phyloP scores from a whole-genome alignment of 2,797 vertebrate species.

The Cynopterus sphinx region DNA sequence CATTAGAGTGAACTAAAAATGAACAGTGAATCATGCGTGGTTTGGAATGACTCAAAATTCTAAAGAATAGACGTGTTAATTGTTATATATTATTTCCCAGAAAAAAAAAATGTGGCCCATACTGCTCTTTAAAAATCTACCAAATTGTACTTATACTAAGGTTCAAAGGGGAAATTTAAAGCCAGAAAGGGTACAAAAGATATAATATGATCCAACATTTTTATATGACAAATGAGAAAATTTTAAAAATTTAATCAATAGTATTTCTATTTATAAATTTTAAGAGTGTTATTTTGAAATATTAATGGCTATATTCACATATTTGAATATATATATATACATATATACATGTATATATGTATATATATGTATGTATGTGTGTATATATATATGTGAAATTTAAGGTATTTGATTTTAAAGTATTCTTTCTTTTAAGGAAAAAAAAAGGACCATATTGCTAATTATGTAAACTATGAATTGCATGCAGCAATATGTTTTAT shows the following conservation, averaged over 20 bases:
- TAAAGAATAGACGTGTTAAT: constrained; percentile 66
- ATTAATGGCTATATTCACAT: not conserved
- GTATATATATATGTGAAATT: not conserved
- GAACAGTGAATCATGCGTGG: constrained; percentile 61
- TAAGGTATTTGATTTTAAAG: constrained; percentile 27
- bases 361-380: too few species aligned
- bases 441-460: not conserved
- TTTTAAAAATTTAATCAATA: not conserved
- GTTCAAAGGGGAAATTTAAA: constrained; percentile 47
- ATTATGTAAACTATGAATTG: not conserved
- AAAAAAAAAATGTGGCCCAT: constrained; percentile 45
- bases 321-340: not conserved
- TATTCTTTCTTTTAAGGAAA: not conserved
- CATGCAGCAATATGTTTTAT: not conserved
- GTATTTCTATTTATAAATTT: not conserved
- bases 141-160: constrained; percentile 27
- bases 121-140: constrained; percentile 22
- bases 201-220: not conserved
- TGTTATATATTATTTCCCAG: constrained; percentile 61
- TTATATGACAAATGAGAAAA: not conserved
- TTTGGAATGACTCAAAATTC: constrained; percentile 75
- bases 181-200: not conserved
- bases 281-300: constrained; percentile 8
- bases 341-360: not conserved
- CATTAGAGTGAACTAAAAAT: constrained; percentile 55